A percentile compares a stretch with the other conserved stretches of the same genome.
These are phyloP conservation scores for Sphaeridia pumilis DNA, from an alignment of 2,888 invertebrate genomes.

Conservation along the genomic window DNA sequence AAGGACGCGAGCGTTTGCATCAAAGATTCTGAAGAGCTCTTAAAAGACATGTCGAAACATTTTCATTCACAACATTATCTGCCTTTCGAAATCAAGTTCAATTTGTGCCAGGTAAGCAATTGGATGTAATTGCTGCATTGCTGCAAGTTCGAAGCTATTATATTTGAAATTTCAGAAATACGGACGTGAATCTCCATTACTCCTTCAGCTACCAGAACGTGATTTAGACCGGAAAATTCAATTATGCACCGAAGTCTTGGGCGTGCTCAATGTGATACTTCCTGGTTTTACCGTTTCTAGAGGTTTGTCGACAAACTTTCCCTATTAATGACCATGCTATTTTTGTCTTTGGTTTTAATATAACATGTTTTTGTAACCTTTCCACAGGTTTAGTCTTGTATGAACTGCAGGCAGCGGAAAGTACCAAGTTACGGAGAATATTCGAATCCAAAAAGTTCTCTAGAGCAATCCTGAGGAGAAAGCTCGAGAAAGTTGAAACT, in stretches of 20 bases:
- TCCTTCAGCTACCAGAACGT: constrained; percentile 17
- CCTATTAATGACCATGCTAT: no score
- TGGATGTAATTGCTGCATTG: no score
- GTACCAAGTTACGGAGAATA: constrained; percentile 19
- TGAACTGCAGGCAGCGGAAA: constrained; percentile 31
- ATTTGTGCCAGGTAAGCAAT: constrained; percentile 25
- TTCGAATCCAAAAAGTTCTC: constrained; percentile 26
- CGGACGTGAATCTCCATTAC: constrained; percentile 21
- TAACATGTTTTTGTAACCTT: no score
- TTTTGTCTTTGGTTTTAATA: no score
- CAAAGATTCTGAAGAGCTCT: constrained; percentile 21
- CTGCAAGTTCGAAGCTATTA: no score
- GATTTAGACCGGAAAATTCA: constrained; percentile 27
- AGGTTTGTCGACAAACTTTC: no score
- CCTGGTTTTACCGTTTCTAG: constrained; percentile 29
- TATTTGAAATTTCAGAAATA: no score
- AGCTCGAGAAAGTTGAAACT: constrained; percentile 22
- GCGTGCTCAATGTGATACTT: constrained; percentile 23
- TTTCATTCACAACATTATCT: constrained; percentile 31
- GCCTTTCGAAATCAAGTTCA: constrained; percentile 31
- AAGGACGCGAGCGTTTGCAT: constrained; percentile 11
- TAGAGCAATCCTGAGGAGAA: constrained; percentile 21
- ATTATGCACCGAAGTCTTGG: constrained; percentile 27
- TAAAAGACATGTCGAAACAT: constrained; percentile 20
- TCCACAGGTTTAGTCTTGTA: constrained; percentile 21